Evolutionary conservation across 2,888 invertebrate genomes (phyloP).

Genomic region (Orthosia cruda): DNA sequence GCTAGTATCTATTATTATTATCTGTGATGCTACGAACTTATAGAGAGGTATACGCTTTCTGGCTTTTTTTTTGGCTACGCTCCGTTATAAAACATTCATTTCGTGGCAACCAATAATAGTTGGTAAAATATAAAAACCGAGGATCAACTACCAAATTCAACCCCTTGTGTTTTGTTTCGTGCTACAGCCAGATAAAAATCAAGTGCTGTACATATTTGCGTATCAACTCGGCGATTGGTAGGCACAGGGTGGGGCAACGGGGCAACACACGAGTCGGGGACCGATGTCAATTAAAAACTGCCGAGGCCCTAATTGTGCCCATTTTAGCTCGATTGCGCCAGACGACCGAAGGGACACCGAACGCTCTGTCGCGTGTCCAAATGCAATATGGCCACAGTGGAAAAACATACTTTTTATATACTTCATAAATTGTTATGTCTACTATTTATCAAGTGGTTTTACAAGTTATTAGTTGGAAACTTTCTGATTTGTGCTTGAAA

Average conservation of each 20-base stretch:
- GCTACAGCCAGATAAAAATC: constrained; percentile 20
- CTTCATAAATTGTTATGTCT: constrained; percentile 35
- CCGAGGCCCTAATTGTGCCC: constrained; percentile 85
- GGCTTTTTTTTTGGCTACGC: no score
- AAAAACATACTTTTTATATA: constrained; percentile 47
- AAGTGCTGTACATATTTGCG: constrained; percentile 32
- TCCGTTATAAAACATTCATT: neutral
- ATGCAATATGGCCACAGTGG: constrained; percentile 63
- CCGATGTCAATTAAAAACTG: constrained; percentile 87
- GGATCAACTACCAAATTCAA: neutral
- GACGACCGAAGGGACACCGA: constrained; percentile 68
- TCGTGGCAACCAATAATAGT: neutral
- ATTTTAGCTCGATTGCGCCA: constrained; percentile 84
- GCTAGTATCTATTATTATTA: no score
- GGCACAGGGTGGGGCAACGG: constrained; percentile 64
- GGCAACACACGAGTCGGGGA: constrained; percentile 70
- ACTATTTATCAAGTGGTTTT: constrained; percentile 41
- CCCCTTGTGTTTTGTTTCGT: constrained; percentile 16
- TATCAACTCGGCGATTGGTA: constrained; percentile 69
- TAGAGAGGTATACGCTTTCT: neutral
- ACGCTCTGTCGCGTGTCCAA: constrained; percentile 72
- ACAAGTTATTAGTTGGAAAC: constrained; percentile 30
- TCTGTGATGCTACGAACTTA: neutral
- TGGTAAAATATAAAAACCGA: neutral
- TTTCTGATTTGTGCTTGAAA: constrained; percentile 11